Evolutionary conservation across 2,113 vertebrate genomes (phyloP).

Genomic region (Thalassoma bifasciatum): DNA sequence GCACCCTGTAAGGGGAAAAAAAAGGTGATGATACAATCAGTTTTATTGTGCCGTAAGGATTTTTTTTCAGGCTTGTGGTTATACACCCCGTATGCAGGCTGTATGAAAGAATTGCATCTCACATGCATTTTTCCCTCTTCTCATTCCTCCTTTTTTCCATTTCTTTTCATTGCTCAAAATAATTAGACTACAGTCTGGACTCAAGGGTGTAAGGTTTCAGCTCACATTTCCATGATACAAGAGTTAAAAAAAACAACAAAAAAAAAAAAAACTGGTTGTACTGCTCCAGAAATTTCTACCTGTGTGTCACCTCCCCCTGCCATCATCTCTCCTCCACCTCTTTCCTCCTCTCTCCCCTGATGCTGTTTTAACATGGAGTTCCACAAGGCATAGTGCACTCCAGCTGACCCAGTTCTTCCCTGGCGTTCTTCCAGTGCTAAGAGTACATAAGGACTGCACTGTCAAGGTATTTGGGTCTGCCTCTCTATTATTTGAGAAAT

Average conservation of each 20-base stretch:
- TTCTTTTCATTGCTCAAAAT: slow-evolving; percentile 77
- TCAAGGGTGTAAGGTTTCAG: slow-evolving; percentile 73
- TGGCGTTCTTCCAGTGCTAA: slow-evolving; percentile 75
- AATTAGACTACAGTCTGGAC: slow-evolving; percentile 81
- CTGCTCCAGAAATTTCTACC: slow-evolving; percentile 80
- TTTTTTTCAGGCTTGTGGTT: slow-evolving; percentile 78
- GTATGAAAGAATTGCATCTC: slow-evolving; percentile 78
- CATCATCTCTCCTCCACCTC: background rate
- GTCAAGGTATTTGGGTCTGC: slow-evolving; percentile 69
- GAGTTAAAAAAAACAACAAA: slow-evolving; percentile 17
- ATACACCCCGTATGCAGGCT: slow-evolving; percentile 80
- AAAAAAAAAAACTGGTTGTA: slow-evolving; percentile 30
- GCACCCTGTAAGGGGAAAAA: slow-evolving; percentile 81
- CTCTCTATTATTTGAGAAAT: slow-evolving; percentile 74
- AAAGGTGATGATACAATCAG: slow-evolving; percentile 84
- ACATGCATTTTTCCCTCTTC: slow-evolving; percentile 65
- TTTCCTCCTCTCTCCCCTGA: slow-evolving; percentile 45
- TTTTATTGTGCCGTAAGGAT: slow-evolving; percentile 85
- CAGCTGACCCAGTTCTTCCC: slow-evolving; percentile 83
- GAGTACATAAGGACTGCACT: slow-evolving; percentile 74
- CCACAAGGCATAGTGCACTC: slow-evolving; percentile 76
- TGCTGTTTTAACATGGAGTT: slow-evolving; percentile 76
- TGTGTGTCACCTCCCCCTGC: slow-evolving; percentile 48
- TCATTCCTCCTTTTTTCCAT: slow-evolving; percentile 45
- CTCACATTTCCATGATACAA: slow-evolving; percentile 72